Evolutionary conservation across 37 sponge, comb jelly and placozoan species (phyloP).

Genomic region (Aphrocallistes beatrix): DNA sequence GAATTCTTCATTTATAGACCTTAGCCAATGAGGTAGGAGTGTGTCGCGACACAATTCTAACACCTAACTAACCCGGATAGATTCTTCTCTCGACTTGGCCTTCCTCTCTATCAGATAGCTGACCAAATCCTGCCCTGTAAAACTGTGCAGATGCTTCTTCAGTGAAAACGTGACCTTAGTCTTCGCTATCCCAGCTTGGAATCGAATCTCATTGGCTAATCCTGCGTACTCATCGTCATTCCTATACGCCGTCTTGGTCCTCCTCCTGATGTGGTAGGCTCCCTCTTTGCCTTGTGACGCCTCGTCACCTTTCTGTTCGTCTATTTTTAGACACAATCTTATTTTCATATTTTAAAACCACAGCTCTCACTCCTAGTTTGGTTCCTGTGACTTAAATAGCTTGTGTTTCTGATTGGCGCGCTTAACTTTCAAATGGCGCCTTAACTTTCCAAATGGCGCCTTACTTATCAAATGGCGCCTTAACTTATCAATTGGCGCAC

Average conservation of each 20-base stretch:
- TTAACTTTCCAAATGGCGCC: too few species aligned
- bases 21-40: too few species aligned
- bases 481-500: too few species aligned
- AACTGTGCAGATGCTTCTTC: slow-evolving; percentile 44
- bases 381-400: too few species aligned
- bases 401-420: too few species aligned
- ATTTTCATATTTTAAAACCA: too few species aligned
- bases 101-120: slow-evolving; percentile 56
- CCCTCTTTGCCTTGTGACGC: neutral
- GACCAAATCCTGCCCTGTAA: slow-evolving; percentile 66
- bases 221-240: slow-evolving; percentile 63
- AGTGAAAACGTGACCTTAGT: slow-evolving; percentile 55
- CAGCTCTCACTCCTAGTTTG: too few species aligned
- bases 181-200: slow-evolving; percentile 42
- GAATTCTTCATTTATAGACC: too few species aligned
- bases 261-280: neutral
- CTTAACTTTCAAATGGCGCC: too few species aligned
- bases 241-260: neutral
- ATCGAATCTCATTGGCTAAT: slow-evolving; percentile 54
- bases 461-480: too few species aligned
- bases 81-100: slow-evolving; percentile 22
- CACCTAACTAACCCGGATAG: neutral
- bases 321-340: neutral
- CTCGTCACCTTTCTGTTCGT: neutral
- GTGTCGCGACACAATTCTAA: too few species aligned